A percentile compares a stretch with the other conserved stretches of the same genome.
Evolutionary conservation across 1,140 invertebrate species (phyloP).

Genomic region (Drosophila arizonae): DNA sequence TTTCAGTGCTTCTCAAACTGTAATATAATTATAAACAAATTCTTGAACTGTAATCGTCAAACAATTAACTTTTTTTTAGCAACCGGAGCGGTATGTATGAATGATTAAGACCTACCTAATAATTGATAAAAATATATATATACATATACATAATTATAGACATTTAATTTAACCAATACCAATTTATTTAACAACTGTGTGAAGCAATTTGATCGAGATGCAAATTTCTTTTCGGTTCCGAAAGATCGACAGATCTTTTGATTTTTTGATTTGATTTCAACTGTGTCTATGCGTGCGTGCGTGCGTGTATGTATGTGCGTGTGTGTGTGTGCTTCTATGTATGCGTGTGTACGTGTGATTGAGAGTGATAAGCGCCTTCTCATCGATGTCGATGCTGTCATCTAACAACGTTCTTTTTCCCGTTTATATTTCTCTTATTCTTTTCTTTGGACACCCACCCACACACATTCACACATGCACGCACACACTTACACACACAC

Average conservation of each 20-base stretch:
- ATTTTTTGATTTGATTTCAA: constrained; percentile 6
- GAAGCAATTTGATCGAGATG: constrained; percentile 23
- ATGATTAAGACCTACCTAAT: constrained; percentile 49
- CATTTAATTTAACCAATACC: constrained; percentile 24
- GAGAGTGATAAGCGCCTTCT: constrained; percentile 1
- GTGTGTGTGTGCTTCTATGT: constrained; percentile 1
- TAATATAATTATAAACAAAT: constrained; percentile 54
- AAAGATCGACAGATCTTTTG: constrained; percentile 13
- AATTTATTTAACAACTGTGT: constrained; percentile 38
- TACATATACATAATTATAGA: constrained; percentile 19
- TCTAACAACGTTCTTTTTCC: constrained; percentile 59
- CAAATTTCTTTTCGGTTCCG: constrained; percentile 31
- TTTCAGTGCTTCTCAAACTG: constrained; percentile 77
- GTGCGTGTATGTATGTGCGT: constrained; percentile 4
- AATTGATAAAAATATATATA: constrained; percentile 38
- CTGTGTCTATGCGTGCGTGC: constrained; percentile 17
- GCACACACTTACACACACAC: constrained; percentile 25
- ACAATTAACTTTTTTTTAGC: constrained; percentile 75
- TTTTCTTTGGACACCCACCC: constrained; percentile 58
- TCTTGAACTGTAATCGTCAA: constrained; percentile 69
- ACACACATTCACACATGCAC: constrained; percentile 3
- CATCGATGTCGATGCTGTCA: constrained; percentile 5
- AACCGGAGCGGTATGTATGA: constrained; percentile 80
- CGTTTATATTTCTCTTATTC: constrained; percentile 73
- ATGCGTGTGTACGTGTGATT: constrained; percentile 27